phyloP scores from a whole-genome alignment of 2,888 invertebrate genomes.

The Salpingus planirostris region DNA sequence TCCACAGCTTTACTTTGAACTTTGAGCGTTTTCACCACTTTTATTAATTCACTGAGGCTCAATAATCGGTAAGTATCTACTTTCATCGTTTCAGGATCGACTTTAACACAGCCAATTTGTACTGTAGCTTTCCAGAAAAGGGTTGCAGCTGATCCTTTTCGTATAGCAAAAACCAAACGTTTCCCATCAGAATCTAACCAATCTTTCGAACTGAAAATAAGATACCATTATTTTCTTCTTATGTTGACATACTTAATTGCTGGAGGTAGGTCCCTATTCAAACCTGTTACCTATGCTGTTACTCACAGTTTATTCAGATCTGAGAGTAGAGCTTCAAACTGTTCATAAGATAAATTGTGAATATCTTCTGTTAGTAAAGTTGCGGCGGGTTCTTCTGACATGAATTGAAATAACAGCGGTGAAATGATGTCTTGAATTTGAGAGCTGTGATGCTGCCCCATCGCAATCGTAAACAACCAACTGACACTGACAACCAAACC shows the following conservation, averaged over 20 bases:
- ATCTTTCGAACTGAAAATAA: conserved; percentile 46
- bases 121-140: conserved; percentile 63
- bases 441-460: conserved; percentile 17
- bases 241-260: too few relatives aligned
- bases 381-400: conserved; percentile 26
- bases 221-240: too few relatives aligned
- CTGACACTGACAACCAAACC: too few relatives aligned
- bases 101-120: conserved; percentile 54
- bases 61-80: conserved; percentile 52
- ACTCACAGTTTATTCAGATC: conserved; percentile 56
- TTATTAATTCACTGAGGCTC: conserved; percentile 55
- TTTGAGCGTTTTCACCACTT: conserved; percentile 49
- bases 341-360: conserved; percentile 44
- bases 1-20: conserved; percentile 40
- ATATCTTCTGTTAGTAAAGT: conserved; percentile 34
- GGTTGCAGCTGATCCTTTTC: conserved; percentile 54
- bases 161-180: conserved; percentile 55
- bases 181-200: conserved; percentile 54
- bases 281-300: background rate
- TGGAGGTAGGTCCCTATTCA: too few relatives aligned
- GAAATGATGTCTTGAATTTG: conserved; percentile 27
- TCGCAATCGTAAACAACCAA: too few relatives aligned
- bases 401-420: conserved; percentile 23
- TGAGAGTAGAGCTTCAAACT: conserved; percentile 49
- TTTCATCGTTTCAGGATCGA: conserved; percentile 45